Evolutionary conservation across 2,113 vertebrate species (phyloP), one percentile per base, ranked within the genome.

Genomic region (Lontra canadensis): DNA sequence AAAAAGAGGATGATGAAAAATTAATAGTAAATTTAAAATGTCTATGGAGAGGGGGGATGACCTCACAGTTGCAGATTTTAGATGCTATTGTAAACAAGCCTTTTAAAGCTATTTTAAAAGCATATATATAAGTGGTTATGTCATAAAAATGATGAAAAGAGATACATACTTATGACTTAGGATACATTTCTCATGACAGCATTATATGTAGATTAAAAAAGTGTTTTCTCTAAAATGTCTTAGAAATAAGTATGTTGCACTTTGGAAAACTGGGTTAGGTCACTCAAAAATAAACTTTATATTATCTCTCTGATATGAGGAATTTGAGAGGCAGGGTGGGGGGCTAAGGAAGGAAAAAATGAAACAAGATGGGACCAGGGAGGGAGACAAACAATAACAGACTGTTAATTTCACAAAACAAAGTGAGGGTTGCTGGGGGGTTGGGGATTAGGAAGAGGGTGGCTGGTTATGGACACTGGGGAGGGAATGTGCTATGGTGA

Each of bases 241-340:
- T 85, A 88, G 20, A 74, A 65, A 34, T n/a, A 26, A 92, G 80
- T 42, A 74, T 81, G 57, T 18, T 89, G 9, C 83, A 52, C 20
- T 96, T 7, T 94, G 59, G 86, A 95, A 97, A 76, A 69, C 29
- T 78, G 39, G 49, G 39, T 94, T 76, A 87, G 29, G 34, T 78
- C 57, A 90, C 47, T 88, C 18, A 89, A 85, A 13, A 76, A 88
- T 23, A 80, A 88, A 80, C 2, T 94, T 88, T 44, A 63, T 55
- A 55, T 18, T 5, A 18, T 55, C 52, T 55, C 52, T 55, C 17
- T 55, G 52, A 55, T 55, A 55, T 55, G 17, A 55, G 52, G 52
- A 55, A 55, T 55, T 55, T 55, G 52, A 55, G 52, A 55, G 52
- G 52, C 52, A 55, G 17, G 17, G 52, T 55, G 17, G 4, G 17